These are phyloP conservation scores for Theretra japonica DNA, from an alignment of 2,888 invertebrate genomes.

Conservation along the genomic window DNA sequence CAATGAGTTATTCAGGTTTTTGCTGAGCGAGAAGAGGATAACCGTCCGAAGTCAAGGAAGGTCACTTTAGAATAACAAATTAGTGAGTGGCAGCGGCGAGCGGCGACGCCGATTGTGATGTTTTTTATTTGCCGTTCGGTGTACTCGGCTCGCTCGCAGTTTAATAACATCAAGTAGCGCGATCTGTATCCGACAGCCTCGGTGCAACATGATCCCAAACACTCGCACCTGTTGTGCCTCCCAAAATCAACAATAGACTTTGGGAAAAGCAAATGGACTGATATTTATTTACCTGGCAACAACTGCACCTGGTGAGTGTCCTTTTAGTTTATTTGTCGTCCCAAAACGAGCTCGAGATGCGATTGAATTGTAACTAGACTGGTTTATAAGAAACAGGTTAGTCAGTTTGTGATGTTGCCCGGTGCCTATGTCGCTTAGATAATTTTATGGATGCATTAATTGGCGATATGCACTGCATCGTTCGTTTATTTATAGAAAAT, in stretches of 20 bases:
- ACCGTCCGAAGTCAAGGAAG: constrained; percentile 69
- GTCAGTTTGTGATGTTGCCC: constrained; percentile 29
- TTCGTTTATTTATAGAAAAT: constrained; percentile 1
- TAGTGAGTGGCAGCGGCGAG: constrained; percentile 49
- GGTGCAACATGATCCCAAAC: constrained; percentile 24
- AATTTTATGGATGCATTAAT: constrained; percentile 14
- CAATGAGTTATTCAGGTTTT: constrained; percentile 48
- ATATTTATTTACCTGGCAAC: constrained; percentile 56
- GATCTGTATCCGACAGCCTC: constrained; percentile 36
- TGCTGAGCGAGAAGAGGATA: constrained; percentile 52
- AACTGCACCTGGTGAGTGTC: constrained; percentile 55
- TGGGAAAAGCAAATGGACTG: constrained; percentile 17
- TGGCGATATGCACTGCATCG: constrained; percentile 1
- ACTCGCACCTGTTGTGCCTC: constrained; percentile 7
- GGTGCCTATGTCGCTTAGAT: constrained; percentile 16
- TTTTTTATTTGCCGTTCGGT: constrained; percentile 45
- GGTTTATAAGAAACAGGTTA: constrained; percentile 65
- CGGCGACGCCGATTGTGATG: constrained; percentile 47
- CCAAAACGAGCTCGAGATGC: constrained; percentile 51
- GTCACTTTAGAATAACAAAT: constrained; percentile 71
- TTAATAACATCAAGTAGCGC: constrained; percentile 51
- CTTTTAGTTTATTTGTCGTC: constrained; percentile 55
- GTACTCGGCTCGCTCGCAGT: constrained; percentile 42
- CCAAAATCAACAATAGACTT: constrained; percentile 33
- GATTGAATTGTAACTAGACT: constrained; percentile 62